Evolutionary conservation across 92 coral and sea anemone species (phyloP).

Genomic region (Actinostola sp.): DNA sequence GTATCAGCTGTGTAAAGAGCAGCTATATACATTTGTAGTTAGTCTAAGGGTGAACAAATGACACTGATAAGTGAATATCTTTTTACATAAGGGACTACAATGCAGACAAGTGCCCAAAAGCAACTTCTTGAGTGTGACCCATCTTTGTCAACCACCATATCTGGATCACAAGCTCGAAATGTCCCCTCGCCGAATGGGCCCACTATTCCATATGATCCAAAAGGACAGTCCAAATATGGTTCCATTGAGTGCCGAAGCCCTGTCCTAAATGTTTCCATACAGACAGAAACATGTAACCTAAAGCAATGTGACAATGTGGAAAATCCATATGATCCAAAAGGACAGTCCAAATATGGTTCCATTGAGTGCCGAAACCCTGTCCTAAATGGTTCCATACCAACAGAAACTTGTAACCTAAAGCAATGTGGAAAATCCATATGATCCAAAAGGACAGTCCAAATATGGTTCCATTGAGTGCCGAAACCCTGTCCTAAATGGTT

Average conservation of each 20-base stretch:
- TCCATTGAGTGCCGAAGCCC: neutral
- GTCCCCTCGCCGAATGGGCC: neutral
- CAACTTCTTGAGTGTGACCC: constrained; percentile 7
- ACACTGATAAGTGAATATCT: neutral
- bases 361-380: no score
- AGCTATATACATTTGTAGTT: no score
- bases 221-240: neutral
- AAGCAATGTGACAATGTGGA: neutral
- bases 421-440: no score
- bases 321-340: neutral
- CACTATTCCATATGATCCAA: neutral
- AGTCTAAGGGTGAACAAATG: no score
- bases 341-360: neutral
- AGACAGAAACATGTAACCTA: neutral
- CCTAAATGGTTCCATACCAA: no score
- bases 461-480: constrained; percentile 5
- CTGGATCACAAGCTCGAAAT: neutral
- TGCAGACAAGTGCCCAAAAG: constrained; percentile 13
- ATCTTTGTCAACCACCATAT: constrained; percentile 6
- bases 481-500: neutral
- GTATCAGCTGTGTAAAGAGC: no score
- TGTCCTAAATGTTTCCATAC: neutral
- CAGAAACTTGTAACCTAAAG: no score
- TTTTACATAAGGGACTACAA: neutral
- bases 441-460: neutral